phyloP scores from a whole-genome alignment of 2,888 invertebrate species.

The Kryphioiulus occultus region DNA sequence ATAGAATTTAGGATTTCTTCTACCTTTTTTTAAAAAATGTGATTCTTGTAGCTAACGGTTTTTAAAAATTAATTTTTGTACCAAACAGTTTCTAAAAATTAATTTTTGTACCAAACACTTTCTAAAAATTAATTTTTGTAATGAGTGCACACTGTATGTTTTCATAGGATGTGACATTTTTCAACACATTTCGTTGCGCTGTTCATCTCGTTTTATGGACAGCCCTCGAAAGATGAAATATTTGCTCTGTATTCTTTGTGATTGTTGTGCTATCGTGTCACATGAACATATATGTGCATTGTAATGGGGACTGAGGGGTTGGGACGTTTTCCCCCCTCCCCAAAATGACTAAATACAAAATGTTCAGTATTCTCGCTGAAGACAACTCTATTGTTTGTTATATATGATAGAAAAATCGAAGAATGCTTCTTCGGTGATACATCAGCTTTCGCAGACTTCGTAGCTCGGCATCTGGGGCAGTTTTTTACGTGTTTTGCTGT shows the following conservation, averaged over 20 bases:
- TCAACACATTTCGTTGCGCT: not conserved
- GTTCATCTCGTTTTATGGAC: not conserved
- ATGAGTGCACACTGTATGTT: no score
- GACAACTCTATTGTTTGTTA: constrained; percentile 6
- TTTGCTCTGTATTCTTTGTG: not conserved
- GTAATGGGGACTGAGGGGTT: not conserved
- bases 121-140: no score
- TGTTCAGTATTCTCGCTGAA: not conserved
- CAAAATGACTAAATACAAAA: not conserved
- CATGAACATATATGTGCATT: no score
- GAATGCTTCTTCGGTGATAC: not conserved
- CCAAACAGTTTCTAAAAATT: no score
- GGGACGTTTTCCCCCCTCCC: not conserved
- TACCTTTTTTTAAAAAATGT: no score
- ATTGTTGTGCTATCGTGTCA: not conserved
- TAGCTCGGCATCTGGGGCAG: constrained; percentile 6
- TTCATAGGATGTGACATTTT: not conserved
- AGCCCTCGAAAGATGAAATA: not conserved
- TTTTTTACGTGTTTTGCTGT: constrained; percentile 22
- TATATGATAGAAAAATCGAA: not conserved
- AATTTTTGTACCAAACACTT: no score
- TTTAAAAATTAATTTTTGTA: no score
- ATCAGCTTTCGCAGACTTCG: not conserved
- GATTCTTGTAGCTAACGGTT: no score
- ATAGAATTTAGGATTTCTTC: no score